phyloP scores from a whole-genome alignment of 2,113 vertebrate species.

The sheep (Ovis aries) region DNA sequence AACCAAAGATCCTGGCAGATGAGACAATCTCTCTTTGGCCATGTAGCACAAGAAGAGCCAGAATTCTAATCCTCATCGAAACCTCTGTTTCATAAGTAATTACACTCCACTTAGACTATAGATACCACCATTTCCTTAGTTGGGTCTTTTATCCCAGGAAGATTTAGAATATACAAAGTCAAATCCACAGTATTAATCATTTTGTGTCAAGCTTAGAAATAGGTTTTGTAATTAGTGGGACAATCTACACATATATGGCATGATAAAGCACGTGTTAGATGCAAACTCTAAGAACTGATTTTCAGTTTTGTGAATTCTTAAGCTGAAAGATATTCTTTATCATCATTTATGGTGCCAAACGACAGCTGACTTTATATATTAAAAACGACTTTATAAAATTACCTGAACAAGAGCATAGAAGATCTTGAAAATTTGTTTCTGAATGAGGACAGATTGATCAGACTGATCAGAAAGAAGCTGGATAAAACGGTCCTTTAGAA shows the following conservation, averaged over 20 bases:
- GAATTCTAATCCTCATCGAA: neutral
- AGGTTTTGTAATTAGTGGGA: neutral
- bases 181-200: neutral
- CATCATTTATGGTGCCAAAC: neutral
- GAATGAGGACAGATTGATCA: constrained; percentile 96
- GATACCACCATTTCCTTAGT: neutral
- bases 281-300: neutral
- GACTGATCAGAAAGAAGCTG: constrained; percentile 93
- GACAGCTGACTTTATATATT: neutral
- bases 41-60: neutral
- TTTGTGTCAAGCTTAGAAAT: neutral
- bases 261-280: neutral
- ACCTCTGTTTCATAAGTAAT: neutral
- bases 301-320: neutral
- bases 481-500: constrained; percentile 96
- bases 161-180: neutral
- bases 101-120: neutral
- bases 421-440: constrained; percentile 99
- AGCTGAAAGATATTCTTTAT: neutral
- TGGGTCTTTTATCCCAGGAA: neutral
- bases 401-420: constrained; percentile 99
- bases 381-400: constrained; percentile 40
- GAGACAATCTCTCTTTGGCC: neutral
- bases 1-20: neutral
- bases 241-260: neutral